These are phyloP conservation scores for Notarius quadriscutis DNA, from an alignment of 2,113 vertebrate genomes.

Conservation along the genomic window DNA sequence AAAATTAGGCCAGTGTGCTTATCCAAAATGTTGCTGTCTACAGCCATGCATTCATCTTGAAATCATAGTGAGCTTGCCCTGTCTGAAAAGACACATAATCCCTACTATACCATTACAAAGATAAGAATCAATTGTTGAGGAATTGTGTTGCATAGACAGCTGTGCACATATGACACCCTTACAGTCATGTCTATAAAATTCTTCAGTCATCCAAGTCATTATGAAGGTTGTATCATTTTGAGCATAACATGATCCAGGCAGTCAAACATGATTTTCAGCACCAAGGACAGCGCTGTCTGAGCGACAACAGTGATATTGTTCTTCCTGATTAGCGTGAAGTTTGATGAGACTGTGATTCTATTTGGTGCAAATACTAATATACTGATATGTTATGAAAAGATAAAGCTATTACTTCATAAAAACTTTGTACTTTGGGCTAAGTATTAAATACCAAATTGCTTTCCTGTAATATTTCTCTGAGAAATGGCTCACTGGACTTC, in stretches of 20 bases:
- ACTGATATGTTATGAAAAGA: not conserved
- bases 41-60: not conserved
- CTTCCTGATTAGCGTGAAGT: not conserved
- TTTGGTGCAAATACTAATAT: not conserved
- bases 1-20: not conserved
- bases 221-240: not conserved
- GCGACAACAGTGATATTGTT: not conserved
- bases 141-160: not conserved
- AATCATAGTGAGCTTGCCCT: not conserved
- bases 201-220: slow-evolving; percentile 1
- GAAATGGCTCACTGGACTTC: not conserved
- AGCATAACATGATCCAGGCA: not conserved
- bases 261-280: slow-evolving; percentile 30
- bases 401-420: not conserved
- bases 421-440: not conserved
- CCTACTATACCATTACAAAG: not conserved
- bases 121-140: not conserved
- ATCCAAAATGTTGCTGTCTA: not conserved
- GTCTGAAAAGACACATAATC: not conserved
- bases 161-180: not conserved
- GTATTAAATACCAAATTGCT: not conserved
- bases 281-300: slow-evolving; percentile 5
- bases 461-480: not conserved
- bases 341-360: not conserved
- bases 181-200: not conserved